Percentiles rank a stretch among this genome's conserved stretches.
Evolutionary conservation across 2,888 invertebrate genomes (phyloP).

Genomic region (Ophioninae sp.): DNA sequence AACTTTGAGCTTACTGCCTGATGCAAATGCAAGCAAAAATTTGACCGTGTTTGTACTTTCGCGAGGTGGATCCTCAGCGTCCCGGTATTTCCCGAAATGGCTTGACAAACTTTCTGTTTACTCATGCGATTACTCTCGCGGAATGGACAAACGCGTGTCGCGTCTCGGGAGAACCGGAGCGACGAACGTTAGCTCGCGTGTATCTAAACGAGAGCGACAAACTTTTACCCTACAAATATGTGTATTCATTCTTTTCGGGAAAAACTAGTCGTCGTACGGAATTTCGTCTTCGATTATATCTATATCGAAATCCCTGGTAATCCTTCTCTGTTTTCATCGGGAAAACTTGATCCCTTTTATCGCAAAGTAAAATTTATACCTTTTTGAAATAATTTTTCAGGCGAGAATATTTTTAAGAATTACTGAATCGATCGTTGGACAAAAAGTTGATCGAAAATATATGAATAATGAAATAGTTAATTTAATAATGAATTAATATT

Average conservation of each 20-base stretch:
- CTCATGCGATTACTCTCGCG: constrained; percentile 10
- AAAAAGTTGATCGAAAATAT: too few relatives aligned
- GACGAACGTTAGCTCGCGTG: constrained; percentile 2
- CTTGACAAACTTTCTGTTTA: constrained; percentile 41
- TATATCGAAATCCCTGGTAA: neutral
- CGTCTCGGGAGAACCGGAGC: neutral
- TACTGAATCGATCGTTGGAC: too few relatives aligned
- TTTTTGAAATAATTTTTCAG: too few relatives aligned
- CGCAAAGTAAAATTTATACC: too few relatives aligned
- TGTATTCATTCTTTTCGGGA: neutral
- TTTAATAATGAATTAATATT: too few relatives aligned
- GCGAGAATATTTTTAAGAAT: too few relatives aligned
- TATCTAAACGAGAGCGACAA: neutral
- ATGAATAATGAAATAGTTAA: too few relatives aligned
- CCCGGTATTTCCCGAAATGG: constrained; percentile 19
- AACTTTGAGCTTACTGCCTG: neutral
- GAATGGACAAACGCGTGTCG: constrained; percentile 15
- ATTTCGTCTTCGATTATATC: neutral
- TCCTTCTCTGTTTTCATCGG: too few relatives aligned
- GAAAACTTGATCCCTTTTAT: too few relatives aligned
- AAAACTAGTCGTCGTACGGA: neutral
- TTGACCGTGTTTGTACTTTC: constrained; percentile 1
- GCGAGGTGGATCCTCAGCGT: constrained; percentile 17
- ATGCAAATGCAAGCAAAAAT: neutral
- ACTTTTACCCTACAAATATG: constrained; percentile 1